phyloP scores from a whole-genome alignment of 1,140 invertebrate species.

The Lasioglossum baleicum region DNA sequence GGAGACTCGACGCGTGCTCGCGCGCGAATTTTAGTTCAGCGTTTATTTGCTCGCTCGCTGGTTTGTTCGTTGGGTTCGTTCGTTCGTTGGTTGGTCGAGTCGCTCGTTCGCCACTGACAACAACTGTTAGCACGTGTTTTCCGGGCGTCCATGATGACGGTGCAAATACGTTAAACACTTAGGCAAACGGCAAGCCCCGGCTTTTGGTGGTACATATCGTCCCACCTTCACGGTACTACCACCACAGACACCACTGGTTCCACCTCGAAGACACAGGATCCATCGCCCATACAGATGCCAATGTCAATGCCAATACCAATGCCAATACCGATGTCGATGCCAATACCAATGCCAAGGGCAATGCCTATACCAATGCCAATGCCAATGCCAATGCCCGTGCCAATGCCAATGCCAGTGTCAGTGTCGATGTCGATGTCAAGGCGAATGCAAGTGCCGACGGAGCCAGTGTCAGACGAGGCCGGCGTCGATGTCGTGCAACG shows the following conservation, averaged over 20 bases:
- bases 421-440: conserved; percentile 41
- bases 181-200: conserved; percentile 77
- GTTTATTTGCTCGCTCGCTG: conserved; percentile 6
- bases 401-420: conserved; percentile 59
- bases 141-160: conserved; percentile 60
- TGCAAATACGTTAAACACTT: conserved; percentile 67
- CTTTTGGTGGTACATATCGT: conserved; percentile 79
- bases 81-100: conserved; percentile 5
- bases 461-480: conserved; percentile 53
- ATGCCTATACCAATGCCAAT: conserved; percentile 66
- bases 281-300: conserved; percentile 60
- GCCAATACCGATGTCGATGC: background rate
- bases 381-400: conserved; percentile 45
- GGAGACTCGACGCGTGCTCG: no score
- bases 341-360: conserved; percentile 37
- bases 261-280: conserved; percentile 75
- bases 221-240: conserved; percentile 73
- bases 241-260: conserved; percentile 72
- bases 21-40: background rate
- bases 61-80: background rate
- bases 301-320: background rate
- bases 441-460: conserved; percentile 13
- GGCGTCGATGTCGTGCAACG: conserved; percentile 43
- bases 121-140: conserved; percentile 21
- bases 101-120: conserved; percentile 30